Evolutionary conservation across 2,797 vertebrate genomes (phyloP), one percentile per base, ranked within the genome.

Genomic region (Ispidina lecontei): DNA sequence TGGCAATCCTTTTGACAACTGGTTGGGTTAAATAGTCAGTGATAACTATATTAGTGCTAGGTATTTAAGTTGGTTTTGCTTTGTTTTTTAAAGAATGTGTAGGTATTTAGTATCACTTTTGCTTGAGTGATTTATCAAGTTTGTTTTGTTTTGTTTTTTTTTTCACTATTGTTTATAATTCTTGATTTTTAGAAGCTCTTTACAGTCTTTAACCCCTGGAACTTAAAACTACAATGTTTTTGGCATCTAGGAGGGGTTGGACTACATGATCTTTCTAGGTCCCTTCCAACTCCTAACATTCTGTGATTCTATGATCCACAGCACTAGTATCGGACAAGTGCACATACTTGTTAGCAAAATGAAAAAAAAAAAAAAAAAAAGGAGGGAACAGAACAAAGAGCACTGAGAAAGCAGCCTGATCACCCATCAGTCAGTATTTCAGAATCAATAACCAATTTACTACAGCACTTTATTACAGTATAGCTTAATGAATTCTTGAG

Each of bases 401-500:
- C 58, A 74, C 5, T 46, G 22, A 74, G 75, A 89, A 87, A 85
- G 33, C 10, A 68, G 39, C 21, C 35, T 69, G 17, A 74, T 69
- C 43, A 91, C 33, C 22, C 14, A 83, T 43, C 8, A 4, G 29
- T 69, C 55, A 77, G 16, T 31, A 28, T 55, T 88, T 75, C 87
- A 86, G 62, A 90, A 92, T 84, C 85, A 81, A 92, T 88, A 91
- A 58, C 39, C 63, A 93, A 81, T 93, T 92, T 93, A 63, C 63
- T 41, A 59, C 18, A 90, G 46, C 21, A n/a, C 43, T 84, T 79
- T 84, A n/a, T 78, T 72, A 85, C 9, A 14, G 18, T 44, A 85
- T 19, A 63, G 43, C 26, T 78, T 81, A 68, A 90, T 75, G 79
- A 52, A 14, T 39, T 88, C 18, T 90, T 88, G 62, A 84, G 35